Percentiles rank a stretch among this genome's conserved stretches.
Conservation (phyloP, 2,113 vertebrate genomes). For the Marmota flaviventris region DNA sequence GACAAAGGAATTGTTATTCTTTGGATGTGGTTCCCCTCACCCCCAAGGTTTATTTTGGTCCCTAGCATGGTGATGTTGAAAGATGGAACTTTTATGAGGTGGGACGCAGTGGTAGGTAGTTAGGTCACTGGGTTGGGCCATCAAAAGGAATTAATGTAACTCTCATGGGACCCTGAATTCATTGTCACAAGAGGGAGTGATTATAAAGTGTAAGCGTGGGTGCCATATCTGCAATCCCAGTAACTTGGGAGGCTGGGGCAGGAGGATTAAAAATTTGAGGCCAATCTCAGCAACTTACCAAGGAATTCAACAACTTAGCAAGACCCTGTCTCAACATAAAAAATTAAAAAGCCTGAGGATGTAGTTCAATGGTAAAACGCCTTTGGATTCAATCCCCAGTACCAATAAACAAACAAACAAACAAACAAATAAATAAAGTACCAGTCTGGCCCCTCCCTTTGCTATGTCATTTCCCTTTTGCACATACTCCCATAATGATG, state of each 20-base stretch:
- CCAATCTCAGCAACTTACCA: too few species aligned
- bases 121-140: neutral
- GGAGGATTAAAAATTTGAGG: too few species aligned
- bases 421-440: too few species aligned
- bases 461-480: neutral
- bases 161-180: neutral
- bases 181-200: neutral
- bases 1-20: neutral
- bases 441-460: neutral
- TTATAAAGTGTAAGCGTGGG: too few species aligned
- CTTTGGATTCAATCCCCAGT: too few species aligned
- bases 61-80: neutral
- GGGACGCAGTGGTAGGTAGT: neutral
- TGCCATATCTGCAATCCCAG: too few species aligned
- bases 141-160: neutral
- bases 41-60: neutral
- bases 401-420: too few species aligned
- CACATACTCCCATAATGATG: neutral
- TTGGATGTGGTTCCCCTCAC: neutral
- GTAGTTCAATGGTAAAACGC: too few species aligned
- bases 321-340: too few species aligned
- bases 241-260: too few species aligned
- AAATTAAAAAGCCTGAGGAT: too few species aligned
- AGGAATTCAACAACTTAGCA: too few species aligned
- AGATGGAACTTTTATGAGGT: neutral